phyloP scores from a whole-genome alignment of 2,888 invertebrate species.

The Melinopterus prodromus region DNA sequence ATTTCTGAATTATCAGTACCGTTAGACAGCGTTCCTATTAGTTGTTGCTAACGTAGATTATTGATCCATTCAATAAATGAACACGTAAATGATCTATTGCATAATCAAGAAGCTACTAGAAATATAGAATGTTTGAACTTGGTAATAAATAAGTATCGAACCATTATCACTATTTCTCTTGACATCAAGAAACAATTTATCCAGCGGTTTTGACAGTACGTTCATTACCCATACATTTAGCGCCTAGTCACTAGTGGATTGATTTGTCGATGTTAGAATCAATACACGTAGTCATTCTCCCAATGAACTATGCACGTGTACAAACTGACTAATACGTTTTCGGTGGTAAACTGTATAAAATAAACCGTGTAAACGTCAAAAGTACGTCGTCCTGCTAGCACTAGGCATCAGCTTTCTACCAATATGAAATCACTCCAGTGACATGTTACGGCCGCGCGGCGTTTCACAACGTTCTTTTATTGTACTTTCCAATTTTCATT shows the following conservation, averaged over 20 bases:
- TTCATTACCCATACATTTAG: neutral
- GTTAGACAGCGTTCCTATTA: no score
- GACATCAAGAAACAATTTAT: no score
- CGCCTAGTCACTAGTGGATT: neutral
- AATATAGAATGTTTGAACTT: no score
- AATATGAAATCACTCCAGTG: constrained; percentile 12
- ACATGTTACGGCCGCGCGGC: constrained; percentile 18
- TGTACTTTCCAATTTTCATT: constrained; percentile 22
- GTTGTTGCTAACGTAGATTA: no score
- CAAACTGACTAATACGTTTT: neutral
- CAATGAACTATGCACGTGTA: neutral
- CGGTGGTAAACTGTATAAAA: neutral
- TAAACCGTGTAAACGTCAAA: neutral
- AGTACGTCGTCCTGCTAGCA: neutral
- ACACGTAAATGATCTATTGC: no score
- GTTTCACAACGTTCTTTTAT: constrained; percentile 23
- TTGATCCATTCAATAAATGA: no score
- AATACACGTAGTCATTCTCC: neutral
- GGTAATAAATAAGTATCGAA: no score
- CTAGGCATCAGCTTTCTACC: constrained; percentile 14
- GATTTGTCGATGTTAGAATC: neutral
- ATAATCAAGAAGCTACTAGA: no score
- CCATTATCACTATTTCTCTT: no score
- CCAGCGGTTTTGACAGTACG: no score
- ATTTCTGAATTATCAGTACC: no score